A percentile compares a stretch with the other conserved stretches of the same genome.
Conservation (phyloP, 1,140 invertebrate genomes). For the Eulimnadia texana region DNA sequence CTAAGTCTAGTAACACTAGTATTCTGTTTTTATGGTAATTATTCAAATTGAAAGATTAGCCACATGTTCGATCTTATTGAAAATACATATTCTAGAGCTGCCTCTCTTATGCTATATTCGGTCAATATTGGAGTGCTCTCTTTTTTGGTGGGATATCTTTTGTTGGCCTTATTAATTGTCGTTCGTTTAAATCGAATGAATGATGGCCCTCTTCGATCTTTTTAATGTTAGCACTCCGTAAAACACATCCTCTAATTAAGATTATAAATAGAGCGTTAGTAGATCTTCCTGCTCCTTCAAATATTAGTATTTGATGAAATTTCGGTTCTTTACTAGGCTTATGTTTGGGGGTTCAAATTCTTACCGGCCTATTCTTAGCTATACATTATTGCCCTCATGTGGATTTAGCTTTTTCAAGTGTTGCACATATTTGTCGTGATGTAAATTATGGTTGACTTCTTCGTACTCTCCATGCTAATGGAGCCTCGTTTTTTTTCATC, state of each 20-base stretch:
- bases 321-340: constrained; percentile 39
- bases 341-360: constrained; percentile 42
- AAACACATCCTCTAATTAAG: constrained; percentile 21
- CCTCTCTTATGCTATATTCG: neutral
- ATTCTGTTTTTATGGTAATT: neutral
- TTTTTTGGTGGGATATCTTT: constrained; percentile 18
- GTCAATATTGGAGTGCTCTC: neutral
- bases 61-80: too few species aligned
- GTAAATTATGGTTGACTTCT: constrained; percentile 35
- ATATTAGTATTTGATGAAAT: constrained; percentile 24
- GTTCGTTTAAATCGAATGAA: constrained; percentile 18
- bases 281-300: constrained; percentile 20
- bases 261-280: constrained; percentile 21
- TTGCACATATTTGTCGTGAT: constrained; percentile 28
- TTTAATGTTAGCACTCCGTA: constrained; percentile 19
- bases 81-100: neutral
- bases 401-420: constrained; percentile 38
- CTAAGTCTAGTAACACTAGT: neutral
- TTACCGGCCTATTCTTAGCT: constrained; percentile 40
- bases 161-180: constrained; percentile 18
- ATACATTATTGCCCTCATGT: constrained; percentile 41
- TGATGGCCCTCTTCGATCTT: constrained; percentile 14
- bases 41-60: too few species aligned
- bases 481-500: constrained; percentile 28
- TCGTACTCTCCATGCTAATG: constrained; percentile 38